Conservation (phyloP, 2,888 invertebrate species). For the Lasioglossum malachurum region DNA sequence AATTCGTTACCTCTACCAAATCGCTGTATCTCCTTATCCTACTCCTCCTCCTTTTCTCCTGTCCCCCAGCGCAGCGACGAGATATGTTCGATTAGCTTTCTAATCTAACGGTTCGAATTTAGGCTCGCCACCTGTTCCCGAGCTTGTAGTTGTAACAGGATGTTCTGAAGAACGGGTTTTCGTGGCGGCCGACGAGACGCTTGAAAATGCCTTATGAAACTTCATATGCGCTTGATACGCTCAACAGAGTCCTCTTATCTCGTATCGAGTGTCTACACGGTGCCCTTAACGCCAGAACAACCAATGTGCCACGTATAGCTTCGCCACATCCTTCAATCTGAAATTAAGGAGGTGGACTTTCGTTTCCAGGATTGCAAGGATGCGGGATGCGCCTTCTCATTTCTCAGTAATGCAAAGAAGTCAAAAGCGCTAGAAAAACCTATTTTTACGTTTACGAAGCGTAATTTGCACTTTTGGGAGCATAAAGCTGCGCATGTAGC, state of each 20-base stretch:
- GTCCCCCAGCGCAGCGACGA: conserved; percentile 1
- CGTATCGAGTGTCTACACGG: background rate
- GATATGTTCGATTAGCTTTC: conserved; percentile 50
- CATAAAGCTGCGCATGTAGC: too few relatives aligned
- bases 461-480: too few relatives aligned
- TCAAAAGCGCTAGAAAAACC: too few relatives aligned
- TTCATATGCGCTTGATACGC: conserved; percentile 12
- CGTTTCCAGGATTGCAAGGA: too few relatives aligned
- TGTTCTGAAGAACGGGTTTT: conserved; percentile 47
- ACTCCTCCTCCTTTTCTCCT: background rate
- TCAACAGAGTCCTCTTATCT: conserved; percentile 7
- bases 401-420: too few relatives aligned
- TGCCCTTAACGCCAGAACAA: background rate
- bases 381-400: too few relatives aligned
- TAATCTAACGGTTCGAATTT: conserved; percentile 58
- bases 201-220: conserved; percentile 10
- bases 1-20: background rate
- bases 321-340: background rate
- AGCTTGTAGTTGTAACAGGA: conserved; percentile 46
- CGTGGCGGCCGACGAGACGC: background rate
- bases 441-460: too few relatives aligned
- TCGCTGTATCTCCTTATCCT: background rate
- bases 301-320: background rate
- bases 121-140: conserved; percentile 64
- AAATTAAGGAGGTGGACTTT: background rate